Conservation (phyloP, 2,113 vertebrate species). For the Centrocercus urophasianus region DNA sequence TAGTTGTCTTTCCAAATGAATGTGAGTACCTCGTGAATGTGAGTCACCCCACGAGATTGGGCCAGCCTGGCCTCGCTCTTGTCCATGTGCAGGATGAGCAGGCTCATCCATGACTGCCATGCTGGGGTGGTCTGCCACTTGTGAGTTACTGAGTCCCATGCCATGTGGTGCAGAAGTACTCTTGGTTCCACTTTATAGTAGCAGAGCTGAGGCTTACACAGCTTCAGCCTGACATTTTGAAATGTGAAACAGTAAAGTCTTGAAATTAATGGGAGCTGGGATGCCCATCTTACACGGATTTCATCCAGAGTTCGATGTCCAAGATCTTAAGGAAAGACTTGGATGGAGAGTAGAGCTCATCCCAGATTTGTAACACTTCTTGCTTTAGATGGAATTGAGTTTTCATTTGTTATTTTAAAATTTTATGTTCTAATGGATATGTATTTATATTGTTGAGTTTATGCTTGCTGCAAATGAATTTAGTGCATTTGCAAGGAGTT, state of each 20-base stretch:
- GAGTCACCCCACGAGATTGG: constrained; percentile 32
- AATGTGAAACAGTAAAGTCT: background rate
- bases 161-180: background rate
- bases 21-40: constrained; percentile 15
- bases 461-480: background rate
- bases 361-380: background rate
- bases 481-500: background rate
- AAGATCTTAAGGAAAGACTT: background rate
- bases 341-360: background rate
- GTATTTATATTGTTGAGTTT: background rate
- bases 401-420: background rate
- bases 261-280: background rate
- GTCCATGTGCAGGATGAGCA: background rate
- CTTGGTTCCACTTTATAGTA: background rate
- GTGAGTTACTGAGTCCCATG: background rate
- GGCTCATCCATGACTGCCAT: background rate
- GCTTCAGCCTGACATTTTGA: background rate
- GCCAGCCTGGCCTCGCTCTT: background rate
- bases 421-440: background rate
- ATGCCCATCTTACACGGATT: background rate
- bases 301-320: background rate
- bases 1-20: constrained; percentile 61
- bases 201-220: background rate
- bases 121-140: background rate
- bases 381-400: background rate